Conservation (phyloP, 2,888 invertebrate genomes). For the Drosophila putrida region DNA sequence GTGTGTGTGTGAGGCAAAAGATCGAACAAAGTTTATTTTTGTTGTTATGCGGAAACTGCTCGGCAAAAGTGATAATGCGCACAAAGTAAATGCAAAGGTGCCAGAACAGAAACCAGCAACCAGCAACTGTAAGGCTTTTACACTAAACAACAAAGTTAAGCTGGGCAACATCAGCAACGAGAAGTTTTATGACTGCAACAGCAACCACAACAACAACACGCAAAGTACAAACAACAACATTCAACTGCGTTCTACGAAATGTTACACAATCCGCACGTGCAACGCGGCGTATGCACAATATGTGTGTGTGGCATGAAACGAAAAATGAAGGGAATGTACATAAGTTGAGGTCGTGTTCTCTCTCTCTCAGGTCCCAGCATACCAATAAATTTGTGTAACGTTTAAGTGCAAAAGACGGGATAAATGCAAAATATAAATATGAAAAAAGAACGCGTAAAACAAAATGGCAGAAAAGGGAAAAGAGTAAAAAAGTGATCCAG, state of each 20-base stretch:
- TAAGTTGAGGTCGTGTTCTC: slow-evolving; percentile 37
- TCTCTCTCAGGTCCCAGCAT: slow-evolving; percentile 23
- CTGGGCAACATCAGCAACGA: slow-evolving; percentile 26
- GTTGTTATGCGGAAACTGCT: slow-evolving; percentile 39
- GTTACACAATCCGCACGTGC: slow-evolving; percentile 69
- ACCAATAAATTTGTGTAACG: slow-evolving; percentile 44
- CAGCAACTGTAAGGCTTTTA: slow-evolving; percentile 64
- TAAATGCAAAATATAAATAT: slow-evolving; percentile 41
- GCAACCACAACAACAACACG: slow-evolving; percentile 15
- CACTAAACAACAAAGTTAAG: slow-evolving; percentile 79
- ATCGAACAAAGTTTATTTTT: slow-evolving; percentile 70
- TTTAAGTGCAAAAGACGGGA: slow-evolving; percentile 33
- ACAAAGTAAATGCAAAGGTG: slow-evolving; percentile 70
- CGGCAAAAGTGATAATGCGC: slow-evolving; percentile 69
- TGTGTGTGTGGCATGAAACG: slow-evolving; percentile 30
- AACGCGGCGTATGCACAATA: slow-evolving; percentile 60
- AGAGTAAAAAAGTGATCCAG: slow-evolving; percentile 9
- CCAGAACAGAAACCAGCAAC: slow-evolving; percentile 31
- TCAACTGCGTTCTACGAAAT: slow-evolving; percentile 41
- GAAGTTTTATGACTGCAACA: slow-evolving; percentile 64
- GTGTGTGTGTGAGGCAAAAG: slow-evolving; percentile 33
- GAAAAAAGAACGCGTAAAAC: neutral
- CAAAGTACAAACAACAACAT: slow-evolving; percentile 20
- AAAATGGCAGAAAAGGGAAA: slow-evolving; percentile 4
- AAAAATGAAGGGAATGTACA: slow-evolving; percentile 7